Evolutionary conservation across 2,113 vertebrate genomes (phyloP).

Genomic region (western clawed frog (Xenopus tropicalis)): DNA sequence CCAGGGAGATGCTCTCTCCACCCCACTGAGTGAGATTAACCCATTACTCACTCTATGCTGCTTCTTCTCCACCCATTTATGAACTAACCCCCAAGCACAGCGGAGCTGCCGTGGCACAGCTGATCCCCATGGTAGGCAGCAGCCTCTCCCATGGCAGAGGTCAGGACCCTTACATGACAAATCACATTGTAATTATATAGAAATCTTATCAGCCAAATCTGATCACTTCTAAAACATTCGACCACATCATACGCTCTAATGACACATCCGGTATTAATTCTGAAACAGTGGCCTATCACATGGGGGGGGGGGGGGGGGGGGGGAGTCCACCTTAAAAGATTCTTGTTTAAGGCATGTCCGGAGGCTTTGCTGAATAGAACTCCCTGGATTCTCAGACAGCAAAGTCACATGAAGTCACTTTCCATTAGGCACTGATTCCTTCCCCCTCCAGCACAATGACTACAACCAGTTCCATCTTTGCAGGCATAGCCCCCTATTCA

Average conservation of each 20-base stretch:
- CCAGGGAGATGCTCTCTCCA: constrained; percentile 32
- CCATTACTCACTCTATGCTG: constrained; percentile 37
- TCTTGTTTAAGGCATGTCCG: too few relatives aligned
- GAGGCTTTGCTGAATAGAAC: too few relatives aligned
- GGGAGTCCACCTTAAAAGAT: too few relatives aligned
- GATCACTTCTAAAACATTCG: too few relatives aligned
- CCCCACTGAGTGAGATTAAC: constrained; percentile 47
- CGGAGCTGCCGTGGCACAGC: constrained; percentile 48
- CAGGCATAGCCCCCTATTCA: constrained; percentile 25
- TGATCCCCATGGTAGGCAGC: constrained; percentile 43
- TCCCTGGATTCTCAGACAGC: constrained; percentile 1
- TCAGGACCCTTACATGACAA: too few relatives aligned
- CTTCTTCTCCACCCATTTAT: constrained; percentile 44
- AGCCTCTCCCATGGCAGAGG: neutral
- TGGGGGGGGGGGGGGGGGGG: too few relatives aligned
- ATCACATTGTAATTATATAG: too few relatives aligned
- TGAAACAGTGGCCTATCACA: too few relatives aligned
- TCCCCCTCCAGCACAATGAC: constrained; percentile 25
- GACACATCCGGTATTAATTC: too few relatives aligned
- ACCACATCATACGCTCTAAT: too few relatives aligned
- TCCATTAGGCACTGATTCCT: constrained; percentile 6
- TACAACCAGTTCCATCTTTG: constrained; percentile 13
- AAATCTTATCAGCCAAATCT: too few relatives aligned
- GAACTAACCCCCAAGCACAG: constrained; percentile 38
- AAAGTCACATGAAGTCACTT: constrained; percentile 22